Base-by-base conservation (phyloP, 2,113 vertebrate genomes). In the Brachyhypopomus gauderio region DNA sequence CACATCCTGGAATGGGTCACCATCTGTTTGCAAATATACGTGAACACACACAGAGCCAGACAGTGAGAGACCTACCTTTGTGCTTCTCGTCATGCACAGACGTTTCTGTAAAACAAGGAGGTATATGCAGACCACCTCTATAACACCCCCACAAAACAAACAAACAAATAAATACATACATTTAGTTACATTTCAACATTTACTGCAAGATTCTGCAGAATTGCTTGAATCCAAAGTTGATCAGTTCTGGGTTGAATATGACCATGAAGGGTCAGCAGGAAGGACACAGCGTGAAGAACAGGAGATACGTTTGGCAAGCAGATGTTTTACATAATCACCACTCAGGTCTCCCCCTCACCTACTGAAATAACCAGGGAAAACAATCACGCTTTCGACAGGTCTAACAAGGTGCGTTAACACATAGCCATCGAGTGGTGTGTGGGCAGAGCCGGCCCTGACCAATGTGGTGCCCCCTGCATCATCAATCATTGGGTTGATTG, bases 371-470 rank as follows among this genome's bases (percentile, higher is more conserved):
- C 25, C 25, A 16, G 23, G 6, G 9, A 56, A 75, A 22, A 41
- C n/a, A 75, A 45, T 59, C 58, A 56, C 30, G 64, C 69, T 20
- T 41, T 41, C 60, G 30, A 23, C 30, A 1, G 36, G 3, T 58
- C 23, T 11, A 63, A 55, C 48, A 22, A 80, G 36, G n/a, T 25
- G 55, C n/a, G 12, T 38, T 69, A 56, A 55, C 23, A 77, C 78
- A 75, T 25, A 83, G 81, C 86, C 80, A 87, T 85, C 72, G 73
- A 60, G 71, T 27, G 36, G 69, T 72, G 82, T 58, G 59, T 78
- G 75, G 58, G 78, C 56, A 72, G 83, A 75, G 72, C n/a, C 77
- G 59, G 80, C n/a, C n/a, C n/a, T n/a, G n/a, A n/a, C n/a, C n/a
- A n/a, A n/a, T n/a, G n/a, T n/a, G n/a, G n/a, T n/a, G n/a, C n/a